phyloP scores from a whole-genome alignment of 2,888 invertebrate species.

The Eumacrocentrus americanus region DNA sequence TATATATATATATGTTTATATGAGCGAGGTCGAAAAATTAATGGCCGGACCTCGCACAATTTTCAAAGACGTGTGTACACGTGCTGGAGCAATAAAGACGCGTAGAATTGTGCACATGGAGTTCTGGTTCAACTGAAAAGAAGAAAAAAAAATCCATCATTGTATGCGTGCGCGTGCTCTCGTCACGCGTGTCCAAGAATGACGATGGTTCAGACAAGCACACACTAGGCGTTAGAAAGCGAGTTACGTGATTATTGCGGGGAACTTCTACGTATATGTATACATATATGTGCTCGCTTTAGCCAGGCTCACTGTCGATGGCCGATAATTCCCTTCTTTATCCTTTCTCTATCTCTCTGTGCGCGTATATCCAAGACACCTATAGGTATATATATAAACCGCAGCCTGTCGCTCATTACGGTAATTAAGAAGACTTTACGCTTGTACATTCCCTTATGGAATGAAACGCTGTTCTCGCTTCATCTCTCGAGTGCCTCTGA shows the following conservation, averaged over 20 bases:
- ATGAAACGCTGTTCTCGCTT: background rate
- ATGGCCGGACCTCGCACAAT: background rate
- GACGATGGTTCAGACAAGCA: constrained; percentile 12
- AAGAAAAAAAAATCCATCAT: background rate
- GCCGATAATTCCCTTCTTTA: constrained; percentile 35
- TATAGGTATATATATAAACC: too few species aligned
- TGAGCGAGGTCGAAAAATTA: background rate
- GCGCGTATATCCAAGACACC: background rate
- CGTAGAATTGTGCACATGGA: background rate
- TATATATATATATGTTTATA: background rate
- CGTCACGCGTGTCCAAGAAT: background rate
- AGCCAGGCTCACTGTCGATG: constrained; percentile 31
- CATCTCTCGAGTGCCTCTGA: background rate
- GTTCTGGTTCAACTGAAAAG: too few species aligned
- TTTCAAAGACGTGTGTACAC: background rate
- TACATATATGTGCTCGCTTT: constrained; percentile 18
- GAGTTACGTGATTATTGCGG: constrained; percentile 24
- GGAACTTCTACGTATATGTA: constrained; percentile 2
- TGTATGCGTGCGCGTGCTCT: background rate
- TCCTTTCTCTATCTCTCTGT: constrained; percentile 28
- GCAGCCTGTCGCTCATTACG: background rate
- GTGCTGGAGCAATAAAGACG: background rate
- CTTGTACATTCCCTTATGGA: background rate
- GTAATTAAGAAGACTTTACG: background rate
- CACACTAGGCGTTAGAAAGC: constrained; percentile 8